phyloP scores from a whole-genome alignment of 2,113 vertebrate species.

The Taxidea taxus region DNA sequence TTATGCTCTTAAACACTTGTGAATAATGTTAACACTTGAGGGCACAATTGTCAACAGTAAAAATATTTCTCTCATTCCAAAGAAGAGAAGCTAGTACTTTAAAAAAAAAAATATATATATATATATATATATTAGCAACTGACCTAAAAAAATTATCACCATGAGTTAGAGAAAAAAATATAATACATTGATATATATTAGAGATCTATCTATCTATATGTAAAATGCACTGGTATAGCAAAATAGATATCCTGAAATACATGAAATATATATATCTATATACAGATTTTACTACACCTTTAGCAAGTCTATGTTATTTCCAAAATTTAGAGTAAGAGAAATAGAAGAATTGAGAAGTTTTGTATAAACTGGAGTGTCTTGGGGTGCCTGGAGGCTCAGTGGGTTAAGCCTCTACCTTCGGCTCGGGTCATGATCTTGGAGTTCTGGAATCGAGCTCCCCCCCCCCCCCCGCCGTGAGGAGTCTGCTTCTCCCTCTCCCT shows the following conservation, averaged over 20 bases:
- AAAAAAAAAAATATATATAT: not conserved
- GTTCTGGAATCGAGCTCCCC: not conserved
- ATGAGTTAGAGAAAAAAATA: not conserved
- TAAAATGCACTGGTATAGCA: not conserved
- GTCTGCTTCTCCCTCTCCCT: not conserved
- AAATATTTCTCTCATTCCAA: conserved; percentile 28
- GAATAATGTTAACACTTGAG: conserved; percentile 70
- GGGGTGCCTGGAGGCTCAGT: not conserved
- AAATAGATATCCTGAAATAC: not conserved
- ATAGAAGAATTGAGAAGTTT: not conserved
- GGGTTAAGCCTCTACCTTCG: not conserved
- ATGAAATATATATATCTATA: fast-evolving
- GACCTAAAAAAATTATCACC: not conserved
- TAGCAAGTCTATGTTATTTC: not conserved
- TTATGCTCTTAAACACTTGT: conserved; percentile 59
- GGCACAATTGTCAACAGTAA: conserved; percentile 66
- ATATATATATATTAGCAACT: not conserved
- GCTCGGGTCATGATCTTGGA: not conserved
- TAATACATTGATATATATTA: not conserved
- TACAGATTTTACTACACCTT: not conserved
- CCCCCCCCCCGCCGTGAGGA: fast-evolving
- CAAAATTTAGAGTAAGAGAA: not conserved
- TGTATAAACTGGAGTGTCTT: not conserved
- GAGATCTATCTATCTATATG: not conserved
- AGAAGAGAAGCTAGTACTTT: not conserved